phyloP scores from a whole-genome alignment of 2,888 invertebrate genomes.

The Polydrusus cervinus region DNA sequence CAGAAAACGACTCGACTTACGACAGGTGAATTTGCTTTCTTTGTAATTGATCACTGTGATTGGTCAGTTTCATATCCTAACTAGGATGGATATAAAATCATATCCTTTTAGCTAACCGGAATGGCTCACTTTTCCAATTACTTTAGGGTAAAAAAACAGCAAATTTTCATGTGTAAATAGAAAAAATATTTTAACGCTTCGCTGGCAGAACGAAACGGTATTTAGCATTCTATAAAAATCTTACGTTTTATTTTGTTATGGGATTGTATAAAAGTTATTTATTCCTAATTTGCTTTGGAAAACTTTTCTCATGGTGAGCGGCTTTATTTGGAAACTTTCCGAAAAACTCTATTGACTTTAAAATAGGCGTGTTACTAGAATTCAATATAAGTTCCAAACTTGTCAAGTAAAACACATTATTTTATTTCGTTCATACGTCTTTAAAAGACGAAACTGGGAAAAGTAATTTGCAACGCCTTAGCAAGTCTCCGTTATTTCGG shows the following conservation, averaged over 20 bases:
- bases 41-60: no score
- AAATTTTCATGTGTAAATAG: no score
- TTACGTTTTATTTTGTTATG: not conserved
- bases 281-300: slow-evolving; percentile 1
- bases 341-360: slow-evolving; percentile 39
- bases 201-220: not conserved
- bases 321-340: slow-evolving; percentile 10
- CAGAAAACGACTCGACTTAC: no score
- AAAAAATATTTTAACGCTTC: no score
- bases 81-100: no score
- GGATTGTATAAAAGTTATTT: not conserved
- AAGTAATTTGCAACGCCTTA: slow-evolving; percentile 14
- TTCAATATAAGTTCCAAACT: slow-evolving; percentile 44
- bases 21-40: no score
- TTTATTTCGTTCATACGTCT: slow-evolving; percentile 40
- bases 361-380: slow-evolving; percentile 31
- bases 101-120: no score
- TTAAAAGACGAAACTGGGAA: slow-evolving; percentile 33
- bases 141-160: no score
- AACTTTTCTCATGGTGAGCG: not conserved
- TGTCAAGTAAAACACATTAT: slow-evolving; percentile 39
- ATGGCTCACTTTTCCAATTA: no score
- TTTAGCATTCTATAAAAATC: not conserved
- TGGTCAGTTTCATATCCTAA: no score
- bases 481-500: not conserved